A percentile compares a stretch with the other conserved stretches of the same genome.
These are phyloP conservation scores for Amphilophus citrinellus DNA, from an alignment of 2,113 vertebrate genomes.

Conservation along the genomic window DNA sequence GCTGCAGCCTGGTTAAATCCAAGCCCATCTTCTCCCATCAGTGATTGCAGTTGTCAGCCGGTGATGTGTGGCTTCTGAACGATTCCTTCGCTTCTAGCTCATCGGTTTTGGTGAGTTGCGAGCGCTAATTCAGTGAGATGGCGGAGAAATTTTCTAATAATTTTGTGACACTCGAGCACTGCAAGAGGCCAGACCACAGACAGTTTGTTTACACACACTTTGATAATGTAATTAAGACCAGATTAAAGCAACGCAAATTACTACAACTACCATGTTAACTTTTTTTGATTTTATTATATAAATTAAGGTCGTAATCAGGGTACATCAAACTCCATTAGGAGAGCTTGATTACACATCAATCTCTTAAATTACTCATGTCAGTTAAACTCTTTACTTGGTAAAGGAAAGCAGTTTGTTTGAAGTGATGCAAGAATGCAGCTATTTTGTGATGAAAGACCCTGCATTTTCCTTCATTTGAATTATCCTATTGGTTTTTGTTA, in stretches of 20 bases:
- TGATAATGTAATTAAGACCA: conserved; percentile 53
- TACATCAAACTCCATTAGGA: conserved; percentile 15
- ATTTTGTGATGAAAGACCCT: neutral
- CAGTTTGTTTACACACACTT: conserved; percentile 45
- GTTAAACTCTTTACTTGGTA: neutral
- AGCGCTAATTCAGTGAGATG: conserved; percentile 38
- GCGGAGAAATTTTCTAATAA: conserved; percentile 47
- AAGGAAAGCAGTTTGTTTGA: conserved; percentile 7
- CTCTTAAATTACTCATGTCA: neutral
- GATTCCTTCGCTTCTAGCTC: conserved; percentile 37
- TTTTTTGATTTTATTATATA: conserved; percentile 8
- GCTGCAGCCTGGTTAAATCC: conserved; percentile 42
- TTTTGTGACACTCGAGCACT: conserved; percentile 51
- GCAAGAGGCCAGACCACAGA: conserved; percentile 39
- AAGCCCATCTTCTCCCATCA: conserved; percentile 32
- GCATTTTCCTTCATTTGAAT: neutral
- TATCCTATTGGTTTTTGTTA: neutral
- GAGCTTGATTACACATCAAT: neutral
- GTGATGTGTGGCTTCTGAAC: conserved; percentile 54
- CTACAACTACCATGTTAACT: conserved; percentile 27
- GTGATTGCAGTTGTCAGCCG: conserved; percentile 52
- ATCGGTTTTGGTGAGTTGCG: conserved; percentile 8
- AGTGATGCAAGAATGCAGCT: neutral
- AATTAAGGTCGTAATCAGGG: conserved; percentile 20
- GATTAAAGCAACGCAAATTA: conserved; percentile 30